Conservation (phyloP, 2,113 vertebrate species). For the Butastur rufipennis region DNA sequence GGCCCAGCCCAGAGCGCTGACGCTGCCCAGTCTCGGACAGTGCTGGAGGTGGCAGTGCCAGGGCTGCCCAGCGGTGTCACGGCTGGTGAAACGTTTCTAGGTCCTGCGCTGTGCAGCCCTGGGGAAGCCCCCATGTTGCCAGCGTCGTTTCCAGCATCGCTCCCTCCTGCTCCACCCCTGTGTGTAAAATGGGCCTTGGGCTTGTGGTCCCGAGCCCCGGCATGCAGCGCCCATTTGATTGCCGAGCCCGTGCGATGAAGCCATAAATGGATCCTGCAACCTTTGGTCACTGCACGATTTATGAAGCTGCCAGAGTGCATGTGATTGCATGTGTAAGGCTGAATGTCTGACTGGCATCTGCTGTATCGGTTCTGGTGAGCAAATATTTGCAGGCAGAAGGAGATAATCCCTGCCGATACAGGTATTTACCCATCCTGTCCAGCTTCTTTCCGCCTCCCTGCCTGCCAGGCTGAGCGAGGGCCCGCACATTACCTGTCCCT, state of each 20-base stretch:
- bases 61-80: neutral
- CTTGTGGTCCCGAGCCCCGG: accelerated
- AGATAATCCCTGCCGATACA: neutral
- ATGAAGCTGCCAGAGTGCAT: neutral
- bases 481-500: neutral
- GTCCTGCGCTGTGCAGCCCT: neutral
- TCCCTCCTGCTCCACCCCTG: neutral
- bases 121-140: accelerated
- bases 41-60: neutral
- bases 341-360: neutral
- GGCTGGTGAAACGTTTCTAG: accelerated
- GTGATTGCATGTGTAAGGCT: neutral
- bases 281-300: neutral
- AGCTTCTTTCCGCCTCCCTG: neutral
- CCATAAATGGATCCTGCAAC: neutral
- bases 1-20: accelerated
- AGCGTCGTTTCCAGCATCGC: accelerated
- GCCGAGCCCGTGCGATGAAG: neutral
- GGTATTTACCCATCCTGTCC: neutral
- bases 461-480: neutral
- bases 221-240: accelerated
- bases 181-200: neutral
- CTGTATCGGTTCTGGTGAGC: neutral
- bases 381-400: constrained; percentile 10
- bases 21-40: accelerated